Conservation (phyloP, 2,113 vertebrate species). For the Oostethus manadensis region DNA sequence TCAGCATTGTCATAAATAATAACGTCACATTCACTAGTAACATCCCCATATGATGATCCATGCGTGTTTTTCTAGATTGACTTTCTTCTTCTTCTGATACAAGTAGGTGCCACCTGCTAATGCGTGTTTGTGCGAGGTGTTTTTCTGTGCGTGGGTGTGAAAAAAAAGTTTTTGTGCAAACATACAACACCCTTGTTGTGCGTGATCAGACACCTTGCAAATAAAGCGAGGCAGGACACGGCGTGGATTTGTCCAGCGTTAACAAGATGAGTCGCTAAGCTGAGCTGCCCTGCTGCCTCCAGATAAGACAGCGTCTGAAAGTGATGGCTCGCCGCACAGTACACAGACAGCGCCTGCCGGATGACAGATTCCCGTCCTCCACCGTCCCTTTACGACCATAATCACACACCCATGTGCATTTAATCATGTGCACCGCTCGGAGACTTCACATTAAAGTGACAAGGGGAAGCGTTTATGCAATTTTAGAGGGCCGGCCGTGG, state of each 20-base stretch:
- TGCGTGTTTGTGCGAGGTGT: too few species aligned
- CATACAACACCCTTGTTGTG: background rate
- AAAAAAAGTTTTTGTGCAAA: too few species aligned
- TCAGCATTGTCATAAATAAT: too few species aligned
- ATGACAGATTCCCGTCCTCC: conserved; percentile 26
- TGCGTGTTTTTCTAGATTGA: too few species aligned
- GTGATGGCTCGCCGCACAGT: conserved; percentile 29
- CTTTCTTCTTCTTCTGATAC: too few species aligned
- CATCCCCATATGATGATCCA: too few species aligned
- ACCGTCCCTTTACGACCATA: conserved; percentile 18
- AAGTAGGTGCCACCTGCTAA: too few species aligned
- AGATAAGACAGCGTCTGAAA: conserved; percentile 51
- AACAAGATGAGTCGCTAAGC: background rate
- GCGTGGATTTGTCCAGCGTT: background rate
- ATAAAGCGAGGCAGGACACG: background rate
- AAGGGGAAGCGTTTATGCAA: conserved; percentile 14
- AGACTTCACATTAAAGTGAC: conserved; percentile 21
- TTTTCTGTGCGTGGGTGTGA: too few species aligned
- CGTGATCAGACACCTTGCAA: background rate
- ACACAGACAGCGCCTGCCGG: conserved; percentile 37
- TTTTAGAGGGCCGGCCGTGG: conserved; percentile 24
- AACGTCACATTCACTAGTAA: too few species aligned
- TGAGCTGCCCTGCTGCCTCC: conserved; percentile 51
- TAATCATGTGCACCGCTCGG: background rate
- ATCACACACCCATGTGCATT: conserved; percentile 14